Percentiles rank a stretch among this genome's conserved stretches.
Conservation (phyloP, 92 coral and sea anemone genomes). For the Bergia puertoricense region DNA sequence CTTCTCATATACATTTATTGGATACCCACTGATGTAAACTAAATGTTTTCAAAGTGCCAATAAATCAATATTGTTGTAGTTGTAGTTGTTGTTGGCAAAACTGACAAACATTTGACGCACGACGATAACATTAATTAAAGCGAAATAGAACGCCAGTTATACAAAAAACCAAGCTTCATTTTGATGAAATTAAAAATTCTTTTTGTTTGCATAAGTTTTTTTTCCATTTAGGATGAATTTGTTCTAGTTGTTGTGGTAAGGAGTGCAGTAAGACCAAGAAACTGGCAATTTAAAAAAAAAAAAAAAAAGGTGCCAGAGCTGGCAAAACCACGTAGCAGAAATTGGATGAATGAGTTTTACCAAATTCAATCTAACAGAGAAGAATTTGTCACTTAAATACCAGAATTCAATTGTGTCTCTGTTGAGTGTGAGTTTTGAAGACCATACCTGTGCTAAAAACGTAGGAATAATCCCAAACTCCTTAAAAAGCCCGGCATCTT, state of each 20-base stretch:
- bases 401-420: not conserved
- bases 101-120: not conserved
- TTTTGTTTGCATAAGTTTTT: too few species aligned
- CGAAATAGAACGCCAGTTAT: not conserved
- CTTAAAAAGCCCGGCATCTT: constrained; percentile 50
- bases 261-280: too few species aligned
- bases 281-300: too few species aligned
- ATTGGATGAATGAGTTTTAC: not conserved
- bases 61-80: too few species aligned
- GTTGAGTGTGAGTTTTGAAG: too few species aligned
- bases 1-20: too few species aligned
- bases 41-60: too few species aligned
- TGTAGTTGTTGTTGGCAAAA: too few species aligned
- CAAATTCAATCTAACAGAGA: not conserved
- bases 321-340: not conserved
- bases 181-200: too few species aligned
- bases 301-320: not conserved
- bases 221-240: too few species aligned
- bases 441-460: constrained; percentile 65
- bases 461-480: constrained; percentile 52
- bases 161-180: not conserved
- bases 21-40: too few species aligned
- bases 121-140: not conserved
- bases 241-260: not conserved
- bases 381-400: not conserved